Evolutionary conservation across 2,888 invertebrate species (phyloP).

Genomic region (Micropterix aruncella): DNA sequence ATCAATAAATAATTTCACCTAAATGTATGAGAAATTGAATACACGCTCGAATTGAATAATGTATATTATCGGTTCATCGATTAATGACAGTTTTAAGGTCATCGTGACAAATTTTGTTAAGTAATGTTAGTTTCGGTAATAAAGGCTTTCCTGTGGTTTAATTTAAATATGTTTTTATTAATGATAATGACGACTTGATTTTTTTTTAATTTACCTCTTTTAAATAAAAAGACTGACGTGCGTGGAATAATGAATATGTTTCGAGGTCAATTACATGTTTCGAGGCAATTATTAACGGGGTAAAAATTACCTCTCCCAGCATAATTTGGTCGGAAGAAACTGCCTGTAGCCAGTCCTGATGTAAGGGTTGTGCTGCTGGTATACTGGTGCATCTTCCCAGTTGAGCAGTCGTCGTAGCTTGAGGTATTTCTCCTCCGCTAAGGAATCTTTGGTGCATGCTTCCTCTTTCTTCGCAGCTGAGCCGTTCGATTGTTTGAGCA

Average conservation of each 20-base stretch:
- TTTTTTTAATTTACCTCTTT: no score
- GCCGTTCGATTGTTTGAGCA: conserved; percentile 21
- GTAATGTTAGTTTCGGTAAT: no score
- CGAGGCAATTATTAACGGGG: neutral
- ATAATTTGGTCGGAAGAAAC: conserved; percentile 65
- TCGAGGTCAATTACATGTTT: neutral
- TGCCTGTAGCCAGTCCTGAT: conserved; percentile 78
- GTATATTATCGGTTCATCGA: no score
- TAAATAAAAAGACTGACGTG: no score
- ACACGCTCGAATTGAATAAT: no score
- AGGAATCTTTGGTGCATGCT: conserved; percentile 1
- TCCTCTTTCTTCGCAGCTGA: neutral
- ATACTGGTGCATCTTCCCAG: conserved; percentile 58
- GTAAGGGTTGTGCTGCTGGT: conserved; percentile 76
- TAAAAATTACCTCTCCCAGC: conserved; percentile 82
- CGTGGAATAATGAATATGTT: conserved; percentile 2
- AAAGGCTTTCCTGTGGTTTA: no score
- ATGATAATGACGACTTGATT: no score
- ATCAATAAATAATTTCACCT: no score
- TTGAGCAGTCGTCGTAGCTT: conserved; percentile 31
- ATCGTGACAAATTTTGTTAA: no score
- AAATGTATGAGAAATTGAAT: no score
- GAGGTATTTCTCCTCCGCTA: conserved; percentile 27
- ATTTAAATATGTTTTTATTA: no score
- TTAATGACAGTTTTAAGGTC: no score